Percentiles rank a stretch among this genome's conserved stretches.
These are phyloP conservation scores for Aphelenchoides fujianensis DNA, from an alignment of 1,140 invertebrate species.

Conservation along the genomic window DNA sequence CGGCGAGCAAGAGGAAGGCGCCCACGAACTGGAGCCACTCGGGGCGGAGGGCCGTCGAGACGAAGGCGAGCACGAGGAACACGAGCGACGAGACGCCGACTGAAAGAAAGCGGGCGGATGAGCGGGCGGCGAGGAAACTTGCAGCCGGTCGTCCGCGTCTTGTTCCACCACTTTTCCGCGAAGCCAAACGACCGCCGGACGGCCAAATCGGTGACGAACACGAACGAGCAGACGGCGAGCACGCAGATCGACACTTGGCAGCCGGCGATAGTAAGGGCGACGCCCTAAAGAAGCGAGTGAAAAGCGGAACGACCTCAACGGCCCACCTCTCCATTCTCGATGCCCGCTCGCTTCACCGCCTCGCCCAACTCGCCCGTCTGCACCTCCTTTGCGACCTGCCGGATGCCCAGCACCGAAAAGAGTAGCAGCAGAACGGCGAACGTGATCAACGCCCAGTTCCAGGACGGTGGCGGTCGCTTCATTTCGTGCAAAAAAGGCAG, in stretches of 20 bases:
- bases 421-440: background rate
- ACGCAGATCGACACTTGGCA: background rate
- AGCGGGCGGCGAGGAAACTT: background rate
- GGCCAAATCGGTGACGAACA: background rate
- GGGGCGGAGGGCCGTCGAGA: background rate
- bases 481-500: no score
- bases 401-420: background rate
- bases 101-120: background rate
- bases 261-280: no score
- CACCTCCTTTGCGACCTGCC: background rate
- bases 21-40: background rate
- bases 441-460: background rate
- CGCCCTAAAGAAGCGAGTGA: no score
- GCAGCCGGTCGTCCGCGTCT: background rate
- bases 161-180: background rate
- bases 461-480: no score
- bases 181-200: background rate
- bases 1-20: conserved; percentile 1
- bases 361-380: background rate
- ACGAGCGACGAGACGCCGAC: background rate
- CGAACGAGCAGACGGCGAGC: background rate
- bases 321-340: background rate
- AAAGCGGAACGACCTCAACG: background rate
- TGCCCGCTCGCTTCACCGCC: background rate
- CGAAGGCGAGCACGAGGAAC: background rate